phyloP scores from a whole-genome alignment of 2,113 vertebrate genomes.

The Engystomops pustulosus region DNA sequence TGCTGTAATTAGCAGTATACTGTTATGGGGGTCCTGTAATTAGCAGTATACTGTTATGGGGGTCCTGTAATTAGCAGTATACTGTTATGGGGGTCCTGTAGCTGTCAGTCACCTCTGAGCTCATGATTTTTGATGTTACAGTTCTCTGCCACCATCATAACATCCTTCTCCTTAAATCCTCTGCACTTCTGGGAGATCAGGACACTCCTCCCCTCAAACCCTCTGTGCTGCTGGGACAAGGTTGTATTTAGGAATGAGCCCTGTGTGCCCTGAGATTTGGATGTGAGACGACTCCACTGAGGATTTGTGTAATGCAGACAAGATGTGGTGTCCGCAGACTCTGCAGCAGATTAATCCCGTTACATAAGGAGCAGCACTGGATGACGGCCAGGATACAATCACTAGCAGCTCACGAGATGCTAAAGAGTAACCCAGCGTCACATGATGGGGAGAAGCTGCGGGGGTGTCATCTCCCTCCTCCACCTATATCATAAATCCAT shows the following conservation, averaged over 20 bases:
- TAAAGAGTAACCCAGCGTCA: conserved; percentile 12
- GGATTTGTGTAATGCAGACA: neutral
- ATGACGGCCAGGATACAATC: neutral
- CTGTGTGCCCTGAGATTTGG: neutral
- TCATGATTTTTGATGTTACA: too few relatives aligned
- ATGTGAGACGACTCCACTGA: neutral
- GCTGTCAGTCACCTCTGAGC: too few relatives aligned
- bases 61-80: too few relatives aligned
- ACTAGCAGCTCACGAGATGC: neutral
- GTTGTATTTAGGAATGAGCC: neutral
- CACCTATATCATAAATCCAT: too few relatives aligned
- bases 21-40: too few relatives aligned
- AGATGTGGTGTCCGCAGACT: neutral
- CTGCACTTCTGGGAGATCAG: neutral
- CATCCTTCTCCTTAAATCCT: too few relatives aligned
- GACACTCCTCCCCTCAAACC: neutral
- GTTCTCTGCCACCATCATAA: too few relatives aligned
- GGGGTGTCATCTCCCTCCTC: neutral
- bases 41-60: too few relatives aligned
- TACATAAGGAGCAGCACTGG: conserved; percentile 19
- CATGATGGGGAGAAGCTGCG: neutral
- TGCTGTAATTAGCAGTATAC: too few relatives aligned
- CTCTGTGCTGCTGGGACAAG: neutral
- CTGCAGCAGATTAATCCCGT: neutral
- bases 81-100: too few relatives aligned